Evolutionary conservation across 2,888 invertebrate species (phyloP).

Genomic region (Hirtodrosophila duncani): DNA sequence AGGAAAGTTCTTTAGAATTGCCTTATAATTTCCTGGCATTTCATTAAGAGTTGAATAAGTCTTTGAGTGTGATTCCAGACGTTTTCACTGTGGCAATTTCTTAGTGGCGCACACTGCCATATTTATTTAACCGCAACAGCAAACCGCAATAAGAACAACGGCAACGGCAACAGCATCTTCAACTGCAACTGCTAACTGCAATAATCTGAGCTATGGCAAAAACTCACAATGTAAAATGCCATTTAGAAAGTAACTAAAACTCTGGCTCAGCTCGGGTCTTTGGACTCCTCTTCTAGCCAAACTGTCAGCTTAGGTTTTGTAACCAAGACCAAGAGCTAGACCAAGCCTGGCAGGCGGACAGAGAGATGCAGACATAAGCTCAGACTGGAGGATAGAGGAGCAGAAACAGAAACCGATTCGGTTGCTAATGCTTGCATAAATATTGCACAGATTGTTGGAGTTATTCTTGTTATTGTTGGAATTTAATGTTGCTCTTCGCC

Average conservation of each 20-base stretch:
- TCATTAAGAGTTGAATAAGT: too few relatives aligned
- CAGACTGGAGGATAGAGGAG: constrained; percentile 3
- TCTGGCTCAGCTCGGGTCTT: constrained; percentile 31
- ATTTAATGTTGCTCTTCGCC: constrained; percentile 18
- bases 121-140: constrained; percentile 69
- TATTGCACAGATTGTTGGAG: constrained; percentile 50
- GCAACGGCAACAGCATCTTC: constrained; percentile 38
- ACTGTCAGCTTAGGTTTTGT: constrained; percentile 64
- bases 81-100: constrained; percentile 31
- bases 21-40: too few relatives aligned
- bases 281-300: too few relatives aligned
- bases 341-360: constrained; percentile 14
- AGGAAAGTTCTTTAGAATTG: too few relatives aligned
- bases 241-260: constrained; percentile 67
- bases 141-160: constrained; percentile 68
- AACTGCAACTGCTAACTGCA: constrained; percentile 44
- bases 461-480: constrained; percentile 38
- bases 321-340: constrained; percentile 14
- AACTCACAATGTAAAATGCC: constrained; percentile 42
- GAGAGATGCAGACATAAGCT: neutral
- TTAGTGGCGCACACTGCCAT: constrained; percentile 51
- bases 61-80: too few relatives aligned
- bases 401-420: constrained; percentile 6
- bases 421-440: constrained; percentile 63
- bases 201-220: constrained; percentile 42